Conservation (phyloP, 1,140 invertebrate species). For the Elymnias hypermnestra region DNA sequence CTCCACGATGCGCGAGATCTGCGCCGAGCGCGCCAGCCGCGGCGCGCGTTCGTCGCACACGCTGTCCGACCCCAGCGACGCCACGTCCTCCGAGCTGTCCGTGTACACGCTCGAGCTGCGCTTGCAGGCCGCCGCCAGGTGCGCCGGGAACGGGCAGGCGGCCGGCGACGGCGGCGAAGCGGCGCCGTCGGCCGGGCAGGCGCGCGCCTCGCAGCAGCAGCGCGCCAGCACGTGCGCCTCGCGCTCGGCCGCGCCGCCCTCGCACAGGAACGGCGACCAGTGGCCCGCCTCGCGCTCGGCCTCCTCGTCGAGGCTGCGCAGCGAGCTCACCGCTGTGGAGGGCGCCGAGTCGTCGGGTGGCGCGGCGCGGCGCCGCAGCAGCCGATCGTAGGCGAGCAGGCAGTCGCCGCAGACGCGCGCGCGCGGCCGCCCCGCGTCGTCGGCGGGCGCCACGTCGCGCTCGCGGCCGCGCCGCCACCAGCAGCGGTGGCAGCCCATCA, state of each 20-base stretch:
- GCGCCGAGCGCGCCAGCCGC: constrained; percentile 77
- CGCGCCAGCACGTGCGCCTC: constrained; percentile 50
- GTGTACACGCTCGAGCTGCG: constrained; percentile 90
- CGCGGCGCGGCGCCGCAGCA: constrained; percentile 29
- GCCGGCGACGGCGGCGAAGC: no score
- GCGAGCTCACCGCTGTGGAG: no score
- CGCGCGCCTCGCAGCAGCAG: constrained; percentile 42
- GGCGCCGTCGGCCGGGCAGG: constrained; percentile 79
- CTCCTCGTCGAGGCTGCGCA: no score
- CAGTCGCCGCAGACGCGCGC: constrained; percentile 42
- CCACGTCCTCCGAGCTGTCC: constrained; percentile 90
- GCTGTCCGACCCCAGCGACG: constrained; percentile 85
- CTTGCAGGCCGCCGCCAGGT: no score
- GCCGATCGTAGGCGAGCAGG: constrained; percentile 44
- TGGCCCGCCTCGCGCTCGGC: constrained; percentile 39
- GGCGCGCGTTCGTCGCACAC: constrained; percentile 80
- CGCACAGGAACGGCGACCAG: constrained; percentile 48
- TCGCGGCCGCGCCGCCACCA: constrained; percentile 57
- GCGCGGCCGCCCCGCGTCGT: no score
- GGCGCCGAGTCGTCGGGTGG: constrained; percentile 48
- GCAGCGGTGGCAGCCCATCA: constrained; percentile 64
- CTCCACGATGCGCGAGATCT: constrained; percentile 91
- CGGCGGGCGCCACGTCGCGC: no score
- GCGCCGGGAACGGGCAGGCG: no score
- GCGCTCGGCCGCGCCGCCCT: constrained; percentile 22